phyloP scores from a whole-genome alignment of 30 jellyfish, hydroid and myxozoan species.

The Sanderia malayensis region DNA sequence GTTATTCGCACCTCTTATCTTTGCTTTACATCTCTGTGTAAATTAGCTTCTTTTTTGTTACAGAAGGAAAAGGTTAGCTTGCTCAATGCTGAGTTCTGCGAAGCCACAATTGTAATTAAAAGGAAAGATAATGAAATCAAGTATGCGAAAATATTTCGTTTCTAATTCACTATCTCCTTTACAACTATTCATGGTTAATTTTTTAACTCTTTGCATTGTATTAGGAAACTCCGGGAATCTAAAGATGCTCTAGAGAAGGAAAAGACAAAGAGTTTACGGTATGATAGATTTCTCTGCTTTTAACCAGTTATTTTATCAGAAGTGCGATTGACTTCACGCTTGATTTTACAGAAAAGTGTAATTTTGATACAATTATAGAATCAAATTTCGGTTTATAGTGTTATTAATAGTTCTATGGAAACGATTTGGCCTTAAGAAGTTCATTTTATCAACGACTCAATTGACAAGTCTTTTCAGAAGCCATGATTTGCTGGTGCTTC shows the following conservation, averaged over 20 bases:
- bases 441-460: too few relatives aligned
- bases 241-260: slow-evolving; percentile 6
- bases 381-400: too few relatives aligned
- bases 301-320: too few relatives aligned
- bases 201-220: neutral
- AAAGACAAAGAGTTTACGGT: slow-evolving; percentile 23
- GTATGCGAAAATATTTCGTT: slow-evolving; percentile 12
- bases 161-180: neutral
- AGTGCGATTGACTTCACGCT: too few relatives aligned
- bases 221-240: slow-evolving; percentile 16
- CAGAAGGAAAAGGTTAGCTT: slow-evolving; percentile 38
- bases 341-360: too few relatives aligned
- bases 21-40: neutral
- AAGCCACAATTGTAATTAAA: slow-evolving; percentile 32
- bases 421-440: too few relatives aligned
- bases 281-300: neutral
- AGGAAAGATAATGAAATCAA: slow-evolving; percentile 34
- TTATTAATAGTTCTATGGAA: too few relatives aligned
- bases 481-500: too few relatives aligned
- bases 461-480: too few relatives aligned
- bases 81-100: slow-evolving; percentile 46
- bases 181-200: neutral
- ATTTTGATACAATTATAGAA: too few relatives aligned
- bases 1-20: too few relatives aligned
- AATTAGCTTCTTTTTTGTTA: neutral